Evolutionary conservation across 2,888 invertebrate genomes (phyloP), one percentile per base, ranked within the genome.

Genomic region (Nemotelus pantherinus): DNA sequence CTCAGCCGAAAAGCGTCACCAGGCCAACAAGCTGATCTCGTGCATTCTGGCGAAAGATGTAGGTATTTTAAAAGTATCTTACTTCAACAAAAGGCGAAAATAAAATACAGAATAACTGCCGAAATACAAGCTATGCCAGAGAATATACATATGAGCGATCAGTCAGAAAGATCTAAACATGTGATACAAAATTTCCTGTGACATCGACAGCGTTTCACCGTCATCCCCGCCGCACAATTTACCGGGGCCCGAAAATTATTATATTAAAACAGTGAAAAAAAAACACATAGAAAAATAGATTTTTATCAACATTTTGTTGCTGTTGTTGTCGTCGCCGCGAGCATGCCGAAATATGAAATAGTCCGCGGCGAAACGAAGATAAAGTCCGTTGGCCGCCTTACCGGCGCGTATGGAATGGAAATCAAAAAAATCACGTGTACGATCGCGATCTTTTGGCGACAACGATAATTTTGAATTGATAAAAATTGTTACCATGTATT

Each of bases 111-210:
- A 50, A 6, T 10, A 53, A 53, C 7, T 10, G 7, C 7, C 10
- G 53, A 53, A 53, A 53, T 53, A 53, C 53, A 25, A 25, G 25
- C 25, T 25, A 25, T 25, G 25, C 25, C 25, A 10, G 53, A 6
- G 53, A 53, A 53, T 53, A 53, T 7, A 53, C 10, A 53, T 53
- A 53, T 53, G 25, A n/a, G n/a, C 25, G 58, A 58, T 5, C 1
- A 58, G n/a, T 58, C 7, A n/a, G 58, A 58, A 58, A 58, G 25
- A 58, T 58, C 58, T 58, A 58, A 58, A 2, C 58, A 58, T 58
- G 58, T 58, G 58, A 58, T 58, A 53, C 10, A 25, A 25, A 25
- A 58, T 58, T 58, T 58, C 58, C 58, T 58, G 25, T 25, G 53
- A 58, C 58, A 58, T 58, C 58, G 58, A n/a, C 58, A n/a, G 4